A percentile compares a stretch with the other conserved stretches of the same genome.
These are phyloP conservation scores for Myrmophylax atrothorax DNA, from an alignment of 2,113 vertebrate genomes.

Conservation along the genomic window DNA sequence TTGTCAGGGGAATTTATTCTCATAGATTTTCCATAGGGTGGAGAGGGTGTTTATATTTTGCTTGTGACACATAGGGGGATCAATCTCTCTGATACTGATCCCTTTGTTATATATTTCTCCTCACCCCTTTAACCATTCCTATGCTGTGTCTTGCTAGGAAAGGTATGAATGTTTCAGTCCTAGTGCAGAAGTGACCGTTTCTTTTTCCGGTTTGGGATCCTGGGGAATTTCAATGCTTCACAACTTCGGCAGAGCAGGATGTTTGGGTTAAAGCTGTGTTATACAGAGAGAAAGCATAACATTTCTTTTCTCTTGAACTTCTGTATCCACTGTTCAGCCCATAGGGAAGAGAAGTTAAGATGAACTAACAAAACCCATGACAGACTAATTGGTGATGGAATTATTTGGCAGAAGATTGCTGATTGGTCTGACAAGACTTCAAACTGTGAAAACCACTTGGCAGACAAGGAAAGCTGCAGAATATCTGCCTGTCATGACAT, in stretches of 20 bases:
- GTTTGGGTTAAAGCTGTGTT: neutral
- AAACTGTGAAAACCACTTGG: neutral
- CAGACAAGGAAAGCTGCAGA: neutral
- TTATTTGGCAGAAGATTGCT: neutral
- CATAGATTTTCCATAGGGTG: neutral
- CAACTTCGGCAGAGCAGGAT: neutral
- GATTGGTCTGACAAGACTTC: neutral
- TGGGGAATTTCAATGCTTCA: neutral
- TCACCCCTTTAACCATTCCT: neutral
- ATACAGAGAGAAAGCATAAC: neutral
- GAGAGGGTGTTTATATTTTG: neutral
- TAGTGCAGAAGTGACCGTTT: neutral
- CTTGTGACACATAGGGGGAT: neutral
- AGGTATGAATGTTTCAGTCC: neutral
- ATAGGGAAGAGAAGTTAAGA: neutral
- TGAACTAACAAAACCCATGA: constrained; percentile 12
- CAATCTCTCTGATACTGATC: neutral
- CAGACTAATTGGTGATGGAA: constrained; percentile 5
- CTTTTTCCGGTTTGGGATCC: neutral
- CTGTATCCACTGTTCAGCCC: neutral
- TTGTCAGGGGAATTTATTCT: neutral
- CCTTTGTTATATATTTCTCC: neutral
- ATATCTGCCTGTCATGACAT: neutral
- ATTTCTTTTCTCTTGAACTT: neutral
- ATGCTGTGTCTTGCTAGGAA: neutral